These are phyloP conservation scores for Nomada lathburiana DNA, from an alignment of 2,888 invertebrate species.

Conservation along the genomic window DNA sequence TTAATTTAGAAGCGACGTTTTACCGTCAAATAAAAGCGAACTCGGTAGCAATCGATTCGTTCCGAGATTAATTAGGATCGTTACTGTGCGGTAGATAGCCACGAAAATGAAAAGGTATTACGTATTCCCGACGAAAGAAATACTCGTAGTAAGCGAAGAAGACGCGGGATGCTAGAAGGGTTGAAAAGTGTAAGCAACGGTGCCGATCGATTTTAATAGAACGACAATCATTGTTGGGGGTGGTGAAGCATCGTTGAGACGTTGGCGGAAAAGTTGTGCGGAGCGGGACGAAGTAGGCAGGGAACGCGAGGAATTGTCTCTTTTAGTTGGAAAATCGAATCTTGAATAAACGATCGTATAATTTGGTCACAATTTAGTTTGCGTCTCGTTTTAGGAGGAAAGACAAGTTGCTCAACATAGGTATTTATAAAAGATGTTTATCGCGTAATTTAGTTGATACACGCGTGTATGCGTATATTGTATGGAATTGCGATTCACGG, in stretches of 20 bases:
- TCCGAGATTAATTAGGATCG: not conserved
- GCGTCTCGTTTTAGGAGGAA: conserved; percentile 59
- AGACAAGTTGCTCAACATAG: conserved; percentile 79
- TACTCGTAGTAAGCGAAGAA: not conserved
- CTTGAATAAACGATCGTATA: conserved; percentile 33
- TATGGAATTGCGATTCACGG: conserved; percentile 44
- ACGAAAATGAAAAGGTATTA: not conserved
- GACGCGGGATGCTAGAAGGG: not conserved
- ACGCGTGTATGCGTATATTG: not conserved
- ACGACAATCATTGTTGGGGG: conserved; percentile 66
- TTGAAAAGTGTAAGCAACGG: not conserved
- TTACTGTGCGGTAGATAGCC: not conserved
- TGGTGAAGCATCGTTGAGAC: conserved; percentile 26
- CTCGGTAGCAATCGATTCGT: no score
- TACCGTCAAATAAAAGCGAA: not conserved
- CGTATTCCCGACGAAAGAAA: not conserved
- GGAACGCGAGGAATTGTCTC: conserved; percentile 14
- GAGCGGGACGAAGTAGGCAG: not conserved
- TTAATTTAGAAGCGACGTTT: conserved; percentile 6
- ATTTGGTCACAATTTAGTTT: conserved; percentile 65
- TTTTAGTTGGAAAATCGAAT: conserved; percentile 41
- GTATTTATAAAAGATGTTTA: conserved; percentile 62
- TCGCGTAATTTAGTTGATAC: conserved; percentile 41
- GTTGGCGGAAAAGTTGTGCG: not conserved
- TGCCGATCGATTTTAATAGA: conserved; percentile 54